Evolutionary conservation across 2,888 invertebrate genomes (phyloP), one percentile per base, ranked within the genome.

Genomic region (Idaea straminata): DNA sequence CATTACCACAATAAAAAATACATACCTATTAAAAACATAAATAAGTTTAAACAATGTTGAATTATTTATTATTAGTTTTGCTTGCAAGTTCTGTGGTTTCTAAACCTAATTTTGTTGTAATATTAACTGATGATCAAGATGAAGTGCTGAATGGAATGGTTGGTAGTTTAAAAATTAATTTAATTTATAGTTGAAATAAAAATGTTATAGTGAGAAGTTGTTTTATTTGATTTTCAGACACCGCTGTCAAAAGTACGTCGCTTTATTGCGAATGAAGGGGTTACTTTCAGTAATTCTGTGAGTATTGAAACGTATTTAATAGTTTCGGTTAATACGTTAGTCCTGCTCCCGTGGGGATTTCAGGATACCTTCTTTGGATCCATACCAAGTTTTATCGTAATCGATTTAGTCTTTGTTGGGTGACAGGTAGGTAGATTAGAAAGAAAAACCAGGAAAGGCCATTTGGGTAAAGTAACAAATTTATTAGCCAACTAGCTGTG

Each of bases 61-160:
- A 82, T 82, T 86, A 83, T 85, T 79, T 89, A 75, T 77, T 92
- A 66, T 79, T 91, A 71, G 77, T 87, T 66, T 75, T 83, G 38
- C 69, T 85, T 66, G 69, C 79, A 62, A 77, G 81, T 58, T 79
- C 62, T 81, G 85, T 71, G 79, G 78, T 62, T 75, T 70, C 69
- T 36, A 79, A 79, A 77, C 95, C 96, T 36, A 98, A 98, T 88
- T 95, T 98, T 80, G 92, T 98, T 61, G 80, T 98, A 58, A 92
- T 98, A 73, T 79, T 98, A 63, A 97, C 96, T 0, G 98, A 98
- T 83, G 98, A 98, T 88, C 97, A 98, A 85, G 98, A 98, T 92
- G 89, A 94, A 4, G 88, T 94, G n/a, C 87, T 98, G 62, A 95
- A 96, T 82, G 96, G 97, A 63, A 94, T 97, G 94, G 96, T 96